Evolutionary conservation across 2,888 invertebrate species (phyloP), one percentile per base, ranked within the genome.

Genomic region (Pteria penguin): DNA sequence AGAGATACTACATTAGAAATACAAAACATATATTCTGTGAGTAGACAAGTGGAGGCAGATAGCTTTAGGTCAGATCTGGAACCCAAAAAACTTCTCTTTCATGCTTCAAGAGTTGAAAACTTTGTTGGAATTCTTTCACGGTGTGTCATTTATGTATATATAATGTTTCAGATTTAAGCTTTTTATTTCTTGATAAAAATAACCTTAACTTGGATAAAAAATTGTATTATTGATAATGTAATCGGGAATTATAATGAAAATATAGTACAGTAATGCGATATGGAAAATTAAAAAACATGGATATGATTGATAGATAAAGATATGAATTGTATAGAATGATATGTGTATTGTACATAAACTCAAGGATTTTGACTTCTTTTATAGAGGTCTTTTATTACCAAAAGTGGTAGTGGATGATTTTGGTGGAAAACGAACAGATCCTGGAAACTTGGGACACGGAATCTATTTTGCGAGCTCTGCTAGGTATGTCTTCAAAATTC

Each of bases 61-160:
- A 76, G 82, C 52, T 91, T 89, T 73, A 78, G 75, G 1, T 69
- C 76, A 45, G 83, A 89, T 24, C 18, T 89, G 1, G 33, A 79
- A 45, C 84, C 84, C 57, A 82, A 81, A 52, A 75, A 78, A 26
- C 82, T 87, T 2, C 80, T 92, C 24, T 91, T 88, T 74, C 92
- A 92, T 78, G 84, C 90, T 4, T 90, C 91, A 0, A 86, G 82
- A 66, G 84, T 84, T 4, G 84, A 88, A 58, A 91, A 91, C 72
- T 89, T 90, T 81, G 88, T 91, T 18, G 92, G 92, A 33, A 90
- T 92, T 63, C 75, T 92, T 2, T 92, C 91, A 11, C 87, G 92
- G 91, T 91, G 78, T 61, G 4, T 57, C 22, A 29, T 63, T 24
- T 24, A 55, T n/a, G 55, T 55, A 55, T 18, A 18, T 55, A n/a